Base-by-base conservation (phyloP, 2,113 vertebrate genomes). In the Solenodon paradoxus region DNA sequence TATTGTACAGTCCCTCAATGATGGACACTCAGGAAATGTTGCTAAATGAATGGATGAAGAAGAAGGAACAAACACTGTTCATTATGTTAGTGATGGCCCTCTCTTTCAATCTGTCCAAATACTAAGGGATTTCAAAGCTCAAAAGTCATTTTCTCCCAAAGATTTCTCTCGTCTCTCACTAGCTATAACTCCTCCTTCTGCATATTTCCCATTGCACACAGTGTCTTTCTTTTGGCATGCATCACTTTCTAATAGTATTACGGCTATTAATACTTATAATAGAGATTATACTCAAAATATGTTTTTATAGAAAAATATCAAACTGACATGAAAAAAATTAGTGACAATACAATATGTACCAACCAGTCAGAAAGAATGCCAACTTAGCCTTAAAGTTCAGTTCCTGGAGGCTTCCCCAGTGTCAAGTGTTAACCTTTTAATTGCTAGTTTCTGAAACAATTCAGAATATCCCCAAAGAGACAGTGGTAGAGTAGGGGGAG, bases 261-360 rank as follows among this genome's bases (percentile, higher is more conserved):
- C 12, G 15, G 51, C 68, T 66, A 72, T 16, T 74, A 83, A 49
- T 7, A 59, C 63, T 95, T 91, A 71, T 74, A n/a, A 61, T 26
- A 69, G 45, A 42, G 53, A 13, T 81, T 28, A 68, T 63, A 38
- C n/a, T 80, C 20, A 93, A 93, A 93, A 88, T 80, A 53, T 84
- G 17, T 89, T 88, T 72, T 84, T 32, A 84, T 6, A 51, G 24
- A 82, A 90, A 95, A 89, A 68, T 82, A 82, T 63, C 51, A 91
- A 95, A 78, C 11, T 82, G 61, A 78, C 80, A 85, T n/a, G 2
- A 32, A 93, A 86, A 94, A 95, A 84, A 57, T 74, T 19, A 55
- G 28, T 74, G 63, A 79, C 57, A 85, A 68, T 32, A 20, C 40
- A 72, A 72, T 40, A 64, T 85, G 47, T 45, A 84, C 24, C 77